Percentiles rank a stretch among this genome's conserved stretches.
Conservation (phyloP, 2,888 invertebrate species). For the Latrodectus hesperus region DNA sequence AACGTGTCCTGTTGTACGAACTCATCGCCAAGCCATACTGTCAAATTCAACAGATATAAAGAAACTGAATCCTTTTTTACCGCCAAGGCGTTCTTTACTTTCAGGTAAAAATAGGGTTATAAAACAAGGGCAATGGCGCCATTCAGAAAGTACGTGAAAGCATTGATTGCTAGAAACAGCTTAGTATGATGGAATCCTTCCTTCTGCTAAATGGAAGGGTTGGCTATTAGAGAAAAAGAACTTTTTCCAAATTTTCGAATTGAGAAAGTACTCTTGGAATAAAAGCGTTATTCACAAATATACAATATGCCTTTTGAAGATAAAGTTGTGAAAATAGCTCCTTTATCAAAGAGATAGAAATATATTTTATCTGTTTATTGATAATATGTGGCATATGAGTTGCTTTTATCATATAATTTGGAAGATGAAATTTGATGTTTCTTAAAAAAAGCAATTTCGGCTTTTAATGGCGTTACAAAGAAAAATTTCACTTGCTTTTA, state of each 20-base stretch:
- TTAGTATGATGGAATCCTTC: constrained; percentile 53
- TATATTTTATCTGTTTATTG: background rate
- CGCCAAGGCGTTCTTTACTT: constrained; percentile 24
- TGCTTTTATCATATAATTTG: background rate
- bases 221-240: constrained; percentile 33
- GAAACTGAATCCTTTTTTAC: constrained; percentile 56
- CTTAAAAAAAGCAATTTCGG: no score
- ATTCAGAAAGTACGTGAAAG: constrained; percentile 62
- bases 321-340: background rate
- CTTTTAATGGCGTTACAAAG: no score
- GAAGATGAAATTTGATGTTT: background rate
- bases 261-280: background rate
- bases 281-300: background rate
- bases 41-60: constrained; percentile 63
- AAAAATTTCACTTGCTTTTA: no score
- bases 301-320: background rate
- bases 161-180: constrained; percentile 58
- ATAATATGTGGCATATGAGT: background rate
- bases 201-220: constrained; percentile 36
- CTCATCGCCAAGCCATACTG: constrained; percentile 44
- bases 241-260: constrained; percentile 13
- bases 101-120: constrained; percentile 55
- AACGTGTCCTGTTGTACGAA: constrained; percentile 60
- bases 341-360: constrained; percentile 2
- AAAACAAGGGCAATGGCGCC: constrained; percentile 58